Percentiles rank a stretch among this genome's conserved stretches.
These are phyloP conservation scores for Chirona hameri DNA, from an alignment of 2,888 invertebrate species.

Conservation along the genomic window DNA sequence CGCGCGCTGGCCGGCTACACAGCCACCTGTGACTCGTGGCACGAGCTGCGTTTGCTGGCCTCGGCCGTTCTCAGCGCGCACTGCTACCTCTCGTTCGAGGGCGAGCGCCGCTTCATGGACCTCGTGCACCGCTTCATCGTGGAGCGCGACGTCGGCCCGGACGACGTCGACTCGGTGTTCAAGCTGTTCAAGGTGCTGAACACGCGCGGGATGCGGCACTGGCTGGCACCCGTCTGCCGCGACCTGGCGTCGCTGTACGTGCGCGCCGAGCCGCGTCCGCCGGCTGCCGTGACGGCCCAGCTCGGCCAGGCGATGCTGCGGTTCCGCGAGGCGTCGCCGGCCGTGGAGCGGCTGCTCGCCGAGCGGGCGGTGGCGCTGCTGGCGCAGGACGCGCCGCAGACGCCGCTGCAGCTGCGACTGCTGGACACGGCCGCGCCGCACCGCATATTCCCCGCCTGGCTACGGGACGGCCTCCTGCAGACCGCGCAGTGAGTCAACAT, in stretches of 20 bases:
- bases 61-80: neutral
- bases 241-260: neutral
- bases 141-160: neutral
- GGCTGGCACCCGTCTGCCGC: neutral
- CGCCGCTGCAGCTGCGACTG: neutral
- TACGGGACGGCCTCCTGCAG: neutral
- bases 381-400: neutral
- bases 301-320: neutral
- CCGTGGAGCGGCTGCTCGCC: slow-evolving; percentile 1
- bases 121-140: neutral
- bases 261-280: neutral
- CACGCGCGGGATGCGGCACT: neutral
- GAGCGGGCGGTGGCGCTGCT: neutral
- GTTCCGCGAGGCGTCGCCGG: slow-evolving; percentile 1
- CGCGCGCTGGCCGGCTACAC: neutral
- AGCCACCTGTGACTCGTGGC: neutral
- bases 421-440: neutral
- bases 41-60: neutral
- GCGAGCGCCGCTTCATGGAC: neutral
- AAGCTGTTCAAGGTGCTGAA: neutral
- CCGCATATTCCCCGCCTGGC: neutral
- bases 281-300: neutral
- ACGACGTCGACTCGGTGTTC: neutral
- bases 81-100: neutral
- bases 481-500: neutral